Conservation (phyloP, 2,888 invertebrate genomes). For the Cosmopolites sordidus region DNA sequence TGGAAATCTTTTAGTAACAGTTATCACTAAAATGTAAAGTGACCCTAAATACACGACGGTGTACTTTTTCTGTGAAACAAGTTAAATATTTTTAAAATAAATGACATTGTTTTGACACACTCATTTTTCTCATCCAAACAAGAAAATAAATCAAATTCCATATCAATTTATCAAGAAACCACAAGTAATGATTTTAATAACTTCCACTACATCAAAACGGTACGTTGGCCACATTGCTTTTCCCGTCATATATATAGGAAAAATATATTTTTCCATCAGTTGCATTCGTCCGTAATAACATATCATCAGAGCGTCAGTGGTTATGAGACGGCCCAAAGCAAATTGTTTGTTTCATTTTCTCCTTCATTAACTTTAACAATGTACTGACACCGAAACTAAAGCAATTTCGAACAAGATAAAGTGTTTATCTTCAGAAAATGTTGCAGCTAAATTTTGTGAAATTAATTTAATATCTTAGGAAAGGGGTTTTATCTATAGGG, state of each 20-base stretch:
- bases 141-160: constrained; percentile 9
- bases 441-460: too few relatives aligned
- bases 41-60: too few relatives aligned
- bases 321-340: constrained; percentile 6
- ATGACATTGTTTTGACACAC: background rate
- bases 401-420: background rate
- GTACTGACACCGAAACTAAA: background rate
- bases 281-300: constrained; percentile 21
- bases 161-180: constrained; percentile 14
- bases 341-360: constrained; percentile 20
- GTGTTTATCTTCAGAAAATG: too few relatives aligned
- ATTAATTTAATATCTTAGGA: too few relatives aligned
- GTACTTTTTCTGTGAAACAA: too few relatives aligned
- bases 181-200: constrained; percentile 21
- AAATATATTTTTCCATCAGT: constrained; percentile 22
- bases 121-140: constrained; percentile 1
- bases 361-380: constrained; percentile 2
- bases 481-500: too few relatives aligned
- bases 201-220: constrained; percentile 20
- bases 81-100: background rate
- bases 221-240: constrained; percentile 9
- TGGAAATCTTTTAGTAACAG: too few relatives aligned
- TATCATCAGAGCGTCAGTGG: constrained; percentile 12
- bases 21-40: too few relatives aligned
- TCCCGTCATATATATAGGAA: constrained; percentile 3